Evolutionary conservation across 2,888 invertebrate species (phyloP), one percentile per base, ranked within the genome.

Genomic region (Hypomecis punctinalis): DNA sequence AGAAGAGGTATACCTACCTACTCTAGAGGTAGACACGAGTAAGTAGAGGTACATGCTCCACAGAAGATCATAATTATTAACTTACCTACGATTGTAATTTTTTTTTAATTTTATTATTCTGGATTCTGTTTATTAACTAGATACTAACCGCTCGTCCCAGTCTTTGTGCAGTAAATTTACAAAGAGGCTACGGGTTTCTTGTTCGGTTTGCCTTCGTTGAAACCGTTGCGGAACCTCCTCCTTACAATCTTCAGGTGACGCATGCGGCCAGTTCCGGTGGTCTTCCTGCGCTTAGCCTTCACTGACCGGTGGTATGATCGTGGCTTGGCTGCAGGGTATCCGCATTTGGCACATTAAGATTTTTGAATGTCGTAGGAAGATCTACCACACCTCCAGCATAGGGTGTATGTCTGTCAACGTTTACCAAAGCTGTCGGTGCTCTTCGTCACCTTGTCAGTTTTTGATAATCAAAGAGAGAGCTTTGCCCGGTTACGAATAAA

Each of bases 371-470:
- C 99, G 88, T 99, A 99, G 0, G 98, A 98, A 56, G 98, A 98
- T 76, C 98, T 96, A 75, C 99, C 99, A 95, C 99, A 99, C 82
- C 99, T 96, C 86, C 99, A 96, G 93, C 99, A 99, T 92, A 99
- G 93, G 43, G 99, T 99, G 95, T 99, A 99, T 85, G 99, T 99
- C 97, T 99, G 99, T 83, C 99, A 98, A 89, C 99, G 97, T 94
- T 99, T 99, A 95, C 99, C 99, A 96, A 99, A 99, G 94, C 99
- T 99, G 83, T 99, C 98, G 77, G 99, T 99, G 95, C 99, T 99
- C 94, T 99, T 99, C 94, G 99, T 99, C 92, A 92, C 92, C 84
- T 91, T 91, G 88, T 85, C 91, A 88, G 79, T 84, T 83, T 84
- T 86, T 91, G 91, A 91, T 91, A 90, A 84, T 78, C 81, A 84